phyloP scores from a whole-genome alignment of 2,113 vertebrate species.

The Emberiza fucata region DNA sequence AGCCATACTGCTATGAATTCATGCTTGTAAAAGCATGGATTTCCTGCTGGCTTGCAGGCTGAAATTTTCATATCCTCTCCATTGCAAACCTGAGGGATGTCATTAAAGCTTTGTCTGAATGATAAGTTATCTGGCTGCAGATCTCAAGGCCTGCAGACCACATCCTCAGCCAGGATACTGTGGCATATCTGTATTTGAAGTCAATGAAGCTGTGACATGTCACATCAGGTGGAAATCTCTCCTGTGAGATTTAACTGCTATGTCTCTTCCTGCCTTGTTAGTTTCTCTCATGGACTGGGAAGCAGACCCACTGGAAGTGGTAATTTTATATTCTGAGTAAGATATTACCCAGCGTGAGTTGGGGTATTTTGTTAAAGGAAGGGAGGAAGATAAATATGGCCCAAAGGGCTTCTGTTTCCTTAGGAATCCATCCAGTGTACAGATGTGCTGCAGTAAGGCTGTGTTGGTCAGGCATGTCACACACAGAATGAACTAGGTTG shows the following conservation, averaged over 20 bases:
- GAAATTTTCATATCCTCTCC: constrained; percentile 5
- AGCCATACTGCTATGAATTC: neutral
- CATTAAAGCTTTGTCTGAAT: neutral
- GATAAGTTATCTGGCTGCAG: neutral
- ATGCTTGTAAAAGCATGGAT: constrained; percentile 3
- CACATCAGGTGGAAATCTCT: neutral
- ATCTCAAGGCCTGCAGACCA: neutral
- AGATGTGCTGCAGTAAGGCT: neutral
- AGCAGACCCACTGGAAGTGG: neutral
- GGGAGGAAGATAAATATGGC: neutral
- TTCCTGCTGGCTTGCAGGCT: neutral
- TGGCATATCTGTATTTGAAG: neutral
- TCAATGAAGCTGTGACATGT: neutral
- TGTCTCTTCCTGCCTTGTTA: neutral
- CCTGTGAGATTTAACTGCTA: neutral
- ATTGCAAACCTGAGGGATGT: neutral
- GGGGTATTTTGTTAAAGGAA: neutral
- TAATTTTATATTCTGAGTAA: neutral
- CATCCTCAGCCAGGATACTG: neutral
- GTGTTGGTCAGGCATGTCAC: neutral
- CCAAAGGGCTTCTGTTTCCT: neutral
- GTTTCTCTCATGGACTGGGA: neutral
- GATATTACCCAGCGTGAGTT: neutral
- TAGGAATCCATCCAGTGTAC: neutral
- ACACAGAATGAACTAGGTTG: neutral